Base-by-base conservation (phyloP, 2,888 invertebrate species). In the Lutraria lutraria region DNA sequence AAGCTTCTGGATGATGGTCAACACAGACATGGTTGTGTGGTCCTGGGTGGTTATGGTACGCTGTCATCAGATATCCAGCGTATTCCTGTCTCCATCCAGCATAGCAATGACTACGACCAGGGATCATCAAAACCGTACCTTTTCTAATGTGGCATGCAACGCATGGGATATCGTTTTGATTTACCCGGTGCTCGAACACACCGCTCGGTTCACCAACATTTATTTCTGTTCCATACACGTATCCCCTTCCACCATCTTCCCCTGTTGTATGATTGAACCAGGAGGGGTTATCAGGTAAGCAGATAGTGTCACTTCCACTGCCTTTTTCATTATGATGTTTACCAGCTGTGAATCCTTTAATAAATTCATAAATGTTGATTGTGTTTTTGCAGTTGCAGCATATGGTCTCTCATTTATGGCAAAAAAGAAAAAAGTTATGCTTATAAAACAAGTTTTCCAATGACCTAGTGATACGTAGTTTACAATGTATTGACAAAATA, bases 21-120 rank as follows among this genome's bases (percentile, higher is more conserved):
- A 93, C 76, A 85, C 94, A 94, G 21, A 89, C 83, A 68, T 89
- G 93, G n/a, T 90, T 86, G 2, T 85, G 86, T 0, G 87, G 76
- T 25, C 83, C 81, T 0, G 16, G 16, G 19, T 88, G 85, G 15
- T 52, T 60, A 19, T 89, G 63, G 86, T 91, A 83, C 16, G 88
- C 90, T 8, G 93, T 60, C 91, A 93, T 91, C 31, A 94, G 84
- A 86, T 93, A 93, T 34, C 94, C 94, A 1, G 76, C 29, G 86
- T 94, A 94, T 86, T 93, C 93, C 31, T 87, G 16, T 2, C 81
- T 88, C 94, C 94, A 94, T 12, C 92, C 94, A 0, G 81, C 31
- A 21, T 88, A 88, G 83, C 94, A 94, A 31, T 83, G 80, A 16
- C 76, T 86, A 15, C 89, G 53, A 8, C 86, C 91, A 16, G 92